A percentile compares a stretch with the other conserved stretches of the same genome.
Evolutionary conservation across 2,888 invertebrate genomes (phyloP).

Genomic region (Carabus problematicus): DNA sequence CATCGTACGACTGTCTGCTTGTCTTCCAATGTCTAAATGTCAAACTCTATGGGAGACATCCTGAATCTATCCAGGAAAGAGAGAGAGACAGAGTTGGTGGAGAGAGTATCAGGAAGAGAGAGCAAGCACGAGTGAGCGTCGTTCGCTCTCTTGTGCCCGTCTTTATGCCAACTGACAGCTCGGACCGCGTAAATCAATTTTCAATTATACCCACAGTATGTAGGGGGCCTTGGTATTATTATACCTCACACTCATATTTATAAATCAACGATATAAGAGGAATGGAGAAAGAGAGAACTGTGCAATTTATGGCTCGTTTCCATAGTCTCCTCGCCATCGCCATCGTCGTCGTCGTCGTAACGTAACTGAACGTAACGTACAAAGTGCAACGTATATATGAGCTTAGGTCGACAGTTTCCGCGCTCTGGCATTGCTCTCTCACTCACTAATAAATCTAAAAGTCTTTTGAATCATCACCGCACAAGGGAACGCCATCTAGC

Average conservation of each 20-base stretch:
- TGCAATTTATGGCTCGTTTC: constrained; percentile 41
- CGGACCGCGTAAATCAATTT: constrained; percentile 62
- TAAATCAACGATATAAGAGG: constrained; percentile 61
- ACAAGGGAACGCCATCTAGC: constrained; percentile 10
- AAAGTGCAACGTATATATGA: constrained; percentile 59
- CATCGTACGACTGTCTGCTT: too few species aligned
- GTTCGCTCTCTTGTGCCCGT: constrained; percentile 48
- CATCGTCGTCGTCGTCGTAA: constrained; percentile 48
- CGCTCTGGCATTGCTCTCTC: constrained; percentile 44
- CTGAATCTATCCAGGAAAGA: constrained; percentile 9
- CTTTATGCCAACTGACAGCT: constrained; percentile 57
- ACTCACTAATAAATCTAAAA: constrained; percentile 59
- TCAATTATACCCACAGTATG: constrained; percentile 58
- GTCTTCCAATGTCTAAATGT: too few species aligned
- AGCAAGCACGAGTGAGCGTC: not conserved
- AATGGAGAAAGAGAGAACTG: constrained; percentile 48
- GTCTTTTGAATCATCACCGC: constrained; percentile 54
- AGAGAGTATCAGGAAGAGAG: not conserved
- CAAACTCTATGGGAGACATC: too few species aligned
- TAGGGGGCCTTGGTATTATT: constrained; percentile 49
- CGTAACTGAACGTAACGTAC: constrained; percentile 44
- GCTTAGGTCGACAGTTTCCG: constrained; percentile 61
- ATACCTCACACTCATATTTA: constrained; percentile 62
- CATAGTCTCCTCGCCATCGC: constrained; percentile 52
- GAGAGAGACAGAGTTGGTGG: not conserved